Evolutionary conservation across 2,888 invertebrate genomes (phyloP), one percentile per base, ranked within the genome.

Genomic region (Lepidochrysops patricia): DNA sequence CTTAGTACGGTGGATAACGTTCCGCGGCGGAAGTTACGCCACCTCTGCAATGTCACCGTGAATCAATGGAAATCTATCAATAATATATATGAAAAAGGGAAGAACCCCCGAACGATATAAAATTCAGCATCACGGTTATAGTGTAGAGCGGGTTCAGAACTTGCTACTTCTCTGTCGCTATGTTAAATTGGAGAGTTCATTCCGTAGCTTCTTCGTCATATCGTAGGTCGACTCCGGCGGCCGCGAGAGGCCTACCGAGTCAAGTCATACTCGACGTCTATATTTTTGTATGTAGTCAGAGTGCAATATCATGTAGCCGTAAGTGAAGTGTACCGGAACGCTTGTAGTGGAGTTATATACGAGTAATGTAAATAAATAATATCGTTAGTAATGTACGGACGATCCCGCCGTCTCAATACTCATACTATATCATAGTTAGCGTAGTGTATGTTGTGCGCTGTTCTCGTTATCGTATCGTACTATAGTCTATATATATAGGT

Each of bases 291-390:
- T 23, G 43, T 43, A 43, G 43, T 43, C 43, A 2, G 43, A 43
- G 43, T 43, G 43, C 43, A 43, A 9, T 43, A 43, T 43, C 43
- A 19, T 15, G 19, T 43, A 43, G 43, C 12, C 43, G 19, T 43
- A 43, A 43, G 43, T 19, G 15, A 43, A 43, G 43, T 19, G 19
- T 43, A 43, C 15, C 15, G 19, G 23, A 19, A 4, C 43, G 19
- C 43, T 43, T 15, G 43, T 43, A 43, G 43, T 43, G 0, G 43
- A n/a, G 43, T 13, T 50, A 50, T 50, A 26, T n/a, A 26, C 13
- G 13, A 50, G 50, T 50, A 26, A 32, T 19, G 54, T 54, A 54
- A 54, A 54, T 54, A 54, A 54, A 54, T 54, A 54, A 54, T 54
- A 54, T 32, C 12, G 29, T 9, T 54, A 54, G 15, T 27, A 19